A percentile compares a stretch with the other conserved stretches of the same genome.
phyloP scores from a whole-genome alignment of 2,888 invertebrate genomes.

The Dynastes maya region DNA sequence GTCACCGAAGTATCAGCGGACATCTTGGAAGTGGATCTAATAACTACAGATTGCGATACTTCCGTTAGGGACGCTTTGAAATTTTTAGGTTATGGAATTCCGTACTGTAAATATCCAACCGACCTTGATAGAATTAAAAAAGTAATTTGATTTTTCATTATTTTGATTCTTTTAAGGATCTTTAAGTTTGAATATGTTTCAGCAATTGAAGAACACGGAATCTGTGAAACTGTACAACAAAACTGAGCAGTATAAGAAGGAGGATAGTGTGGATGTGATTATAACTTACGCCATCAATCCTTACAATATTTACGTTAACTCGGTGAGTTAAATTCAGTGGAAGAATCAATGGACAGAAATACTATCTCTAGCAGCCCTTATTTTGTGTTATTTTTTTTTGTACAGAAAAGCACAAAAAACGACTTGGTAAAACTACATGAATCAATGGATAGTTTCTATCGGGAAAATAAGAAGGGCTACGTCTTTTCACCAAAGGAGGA shows the following conservation, averaged over 20 bases:
- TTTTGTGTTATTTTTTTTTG: not conserved
- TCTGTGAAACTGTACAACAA: conserved; percentile 58
- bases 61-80: conserved; percentile 67
- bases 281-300: conserved; percentile 78
- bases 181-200: not conserved
- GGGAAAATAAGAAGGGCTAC: conserved; percentile 53
- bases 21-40: conserved; percentile 69
- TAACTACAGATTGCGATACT: conserved; percentile 63
- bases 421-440: conserved; percentile 52
- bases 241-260: conserved; percentile 63
- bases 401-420: conserved; percentile 21
- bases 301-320: conserved; percentile 78
- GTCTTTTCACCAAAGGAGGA: conserved; percentile 68
- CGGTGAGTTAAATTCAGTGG: conserved; percentile 67
- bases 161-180: conserved; percentile 7
- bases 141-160: conserved; percentile 27
- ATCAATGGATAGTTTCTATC: conserved; percentile 60
- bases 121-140: conserved; percentile 42
- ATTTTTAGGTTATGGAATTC: conserved; percentile 56
- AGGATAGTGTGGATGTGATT: conserved; percentile 71
- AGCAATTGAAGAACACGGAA: conserved; percentile 42
- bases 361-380: not conserved
- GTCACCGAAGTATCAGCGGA: conserved; percentile 59
- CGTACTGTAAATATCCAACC: conserved; percentile 36
- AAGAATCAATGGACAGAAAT: too few species aligned